phyloP scores from a whole-genome alignment of 1,140 invertebrate species.

The Notospermus geniculatus region DNA sequence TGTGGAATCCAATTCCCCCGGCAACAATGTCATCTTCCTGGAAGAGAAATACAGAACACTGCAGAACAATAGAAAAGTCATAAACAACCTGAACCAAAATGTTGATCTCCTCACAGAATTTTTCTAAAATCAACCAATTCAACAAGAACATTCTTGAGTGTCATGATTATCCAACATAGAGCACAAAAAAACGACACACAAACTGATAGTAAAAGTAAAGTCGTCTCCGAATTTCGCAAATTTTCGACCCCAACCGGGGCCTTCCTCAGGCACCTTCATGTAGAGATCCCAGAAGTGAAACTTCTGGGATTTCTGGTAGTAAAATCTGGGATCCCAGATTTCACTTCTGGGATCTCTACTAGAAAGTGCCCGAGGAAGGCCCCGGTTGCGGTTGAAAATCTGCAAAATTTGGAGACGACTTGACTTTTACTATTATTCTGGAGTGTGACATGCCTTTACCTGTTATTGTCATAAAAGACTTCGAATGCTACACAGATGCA shows the following conservation, averaged over 20 bases:
- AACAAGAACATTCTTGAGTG: neutral
- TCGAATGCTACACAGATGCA: neutral
- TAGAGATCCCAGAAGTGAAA: too few species aligned
- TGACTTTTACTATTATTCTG: too few species aligned
- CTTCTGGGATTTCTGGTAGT: neutral
- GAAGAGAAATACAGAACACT: slow-evolving; percentile 1
- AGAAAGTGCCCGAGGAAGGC: too few species aligned
- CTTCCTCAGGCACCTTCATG: too few species aligned
- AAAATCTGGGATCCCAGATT: neutral
- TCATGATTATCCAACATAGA: neutral
- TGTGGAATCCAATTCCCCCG: slow-evolving; percentile 49
- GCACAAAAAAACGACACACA: too few species aligned
- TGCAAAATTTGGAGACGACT: too few species aligned
- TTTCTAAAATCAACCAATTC: neutral
- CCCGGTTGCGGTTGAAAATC: too few species aligned
- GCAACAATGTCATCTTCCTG: slow-evolving; percentile 38
- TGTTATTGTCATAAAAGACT: neutral
- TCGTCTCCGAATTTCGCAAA: too few species aligned
- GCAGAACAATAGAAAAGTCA: neutral
- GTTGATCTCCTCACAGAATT: neutral
- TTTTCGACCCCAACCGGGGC: too few species aligned
- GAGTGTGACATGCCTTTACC: too few species aligned
- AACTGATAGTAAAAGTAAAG: too few species aligned
- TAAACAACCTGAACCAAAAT: neutral
- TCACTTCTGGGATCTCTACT: too few species aligned